Base-by-base conservation (phyloP, 2,888 invertebrate genomes). In the Drosophila barbarae region DNA sequence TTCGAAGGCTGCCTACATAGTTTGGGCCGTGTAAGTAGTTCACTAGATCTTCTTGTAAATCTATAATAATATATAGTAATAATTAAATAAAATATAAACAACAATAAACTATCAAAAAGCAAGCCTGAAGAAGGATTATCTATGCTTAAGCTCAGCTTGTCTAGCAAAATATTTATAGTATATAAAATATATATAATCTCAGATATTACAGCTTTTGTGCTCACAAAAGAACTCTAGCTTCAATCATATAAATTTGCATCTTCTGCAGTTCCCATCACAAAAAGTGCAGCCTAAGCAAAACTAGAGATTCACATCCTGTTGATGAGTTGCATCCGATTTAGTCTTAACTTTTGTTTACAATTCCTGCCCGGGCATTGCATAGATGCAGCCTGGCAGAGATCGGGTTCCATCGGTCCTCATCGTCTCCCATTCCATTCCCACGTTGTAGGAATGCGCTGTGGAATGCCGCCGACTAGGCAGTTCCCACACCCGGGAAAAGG, bases 21-120 rank as follows among this genome's bases (percentile, higher is more conserved):
- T 94, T 88, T 94, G 94, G 92, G 94, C 93, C 90, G 93, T 94
- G 94, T 94, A 90, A 94, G 94, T 94, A 39, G 44, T 26, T 26
- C 5, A 5, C 5, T 26, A 26, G 10, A 32, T 9, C 30, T 1
- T 4, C 4, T 10, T 15, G 5, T 5, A 38, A 18, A 18, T 35
- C 9, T 12, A 12, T 12, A 18, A 21, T 21, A 39, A 12, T 12
- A 18, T n/a, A n/a, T 36, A 38, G 1, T 3, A 1, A 9, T 15
- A 15, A 15, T 5, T 32, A 5, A 36, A 36, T 3, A 8, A 36
- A 9, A 15, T n/a, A 15, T 9, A 5, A 15, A 18, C 3, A 38
- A 10, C 12, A 5, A 21, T 4, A 2, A 35, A n/a, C 35, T 41
- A 10, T 3, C 3, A 21, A 41, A 13, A 21, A 15, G 21, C 21